Evolutionary conservation across 2,888 invertebrate genomes (phyloP).

Genomic region (Latrodectus elegans): DNA sequence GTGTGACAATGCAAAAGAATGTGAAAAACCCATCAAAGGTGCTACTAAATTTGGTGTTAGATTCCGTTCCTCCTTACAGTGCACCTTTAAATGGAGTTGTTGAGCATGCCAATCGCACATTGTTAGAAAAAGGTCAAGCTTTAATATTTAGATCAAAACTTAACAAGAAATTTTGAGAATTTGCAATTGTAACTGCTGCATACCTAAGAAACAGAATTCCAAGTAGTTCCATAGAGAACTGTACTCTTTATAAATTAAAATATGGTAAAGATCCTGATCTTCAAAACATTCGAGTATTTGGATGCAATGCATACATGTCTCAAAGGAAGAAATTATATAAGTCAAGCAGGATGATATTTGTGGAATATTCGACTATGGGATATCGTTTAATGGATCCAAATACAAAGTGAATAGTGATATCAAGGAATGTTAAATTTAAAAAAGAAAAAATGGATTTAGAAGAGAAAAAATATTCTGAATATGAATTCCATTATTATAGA

Average conservation of each 20-base stretch:
- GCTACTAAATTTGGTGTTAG: background rate
- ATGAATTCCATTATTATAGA: background rate
- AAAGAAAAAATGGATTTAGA: no score
- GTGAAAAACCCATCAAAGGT: no score
- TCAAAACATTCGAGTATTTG: no score
- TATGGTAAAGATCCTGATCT: no score
- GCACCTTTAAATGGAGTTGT: background rate
- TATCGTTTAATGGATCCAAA: constrained; percentile 67
- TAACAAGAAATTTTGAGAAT: constrained; percentile 68
- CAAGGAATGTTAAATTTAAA: background rate
- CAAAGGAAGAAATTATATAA: constrained; percentile 39
- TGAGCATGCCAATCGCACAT: background rate
- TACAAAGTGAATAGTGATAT: no score
- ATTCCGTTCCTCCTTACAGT: background rate
- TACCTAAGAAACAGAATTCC: constrained; percentile 52
- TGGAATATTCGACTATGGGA: no score
- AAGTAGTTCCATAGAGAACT: constrained; percentile 6
- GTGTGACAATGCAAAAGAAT: no score
- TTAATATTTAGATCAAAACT: constrained; percentile 25
- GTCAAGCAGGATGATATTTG: constrained; percentile 45
- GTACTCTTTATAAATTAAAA: no score
- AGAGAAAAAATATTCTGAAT: background rate
- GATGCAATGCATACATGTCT: constrained; percentile 66
- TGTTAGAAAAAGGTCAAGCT: background rate
- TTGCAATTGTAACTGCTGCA: no score